Conservation (phyloP, 2,797 vertebrate genomes). For the Poeciliopsis presidionis region DNA sequence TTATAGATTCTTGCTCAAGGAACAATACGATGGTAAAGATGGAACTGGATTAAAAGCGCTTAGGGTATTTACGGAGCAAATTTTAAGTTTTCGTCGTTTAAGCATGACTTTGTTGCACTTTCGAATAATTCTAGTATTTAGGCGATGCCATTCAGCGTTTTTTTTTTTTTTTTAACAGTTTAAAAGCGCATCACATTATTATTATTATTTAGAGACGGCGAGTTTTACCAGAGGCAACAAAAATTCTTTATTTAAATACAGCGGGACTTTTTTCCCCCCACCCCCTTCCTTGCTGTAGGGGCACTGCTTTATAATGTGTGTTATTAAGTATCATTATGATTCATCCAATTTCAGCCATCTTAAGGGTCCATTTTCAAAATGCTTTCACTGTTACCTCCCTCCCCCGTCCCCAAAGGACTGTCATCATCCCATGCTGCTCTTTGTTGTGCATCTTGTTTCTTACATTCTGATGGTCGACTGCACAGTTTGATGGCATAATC, state of each 20-base stretch:
- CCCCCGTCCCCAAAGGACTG: background rate
- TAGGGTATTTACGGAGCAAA: background rate
- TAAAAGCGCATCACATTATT: background rate
- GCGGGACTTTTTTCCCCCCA: background rate
- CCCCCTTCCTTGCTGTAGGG: background rate
- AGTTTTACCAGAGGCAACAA: background rate
- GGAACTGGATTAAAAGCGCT: background rate
- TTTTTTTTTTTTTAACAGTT: background rate
- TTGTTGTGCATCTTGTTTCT: background rate
- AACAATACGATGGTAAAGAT: background rate
- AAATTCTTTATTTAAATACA: background rate
- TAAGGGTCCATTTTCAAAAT: conserved; percentile 11
- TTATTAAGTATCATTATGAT: conserved; percentile 11
- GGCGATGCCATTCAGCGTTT: background rate
- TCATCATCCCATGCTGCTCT: background rate
- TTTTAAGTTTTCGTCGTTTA: background rate
- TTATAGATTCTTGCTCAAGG: background rate
- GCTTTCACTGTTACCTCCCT: conserved; percentile 2
- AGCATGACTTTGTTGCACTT: background rate
- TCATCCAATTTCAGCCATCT: conserved; percentile 4
- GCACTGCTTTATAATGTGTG: conserved; percentile 1
- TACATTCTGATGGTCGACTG: conserved; percentile 19
- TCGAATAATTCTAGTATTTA: background rate
- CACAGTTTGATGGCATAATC: conserved; percentile 22
- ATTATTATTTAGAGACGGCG: background rate